A percentile compares a stretch with the other conserved stretches of the same genome.
These are phyloP conservation scores for Ctenodactylus gundi DNA, from an alignment of 2,113 vertebrate genomes.

Conservation along the genomic window DNA sequence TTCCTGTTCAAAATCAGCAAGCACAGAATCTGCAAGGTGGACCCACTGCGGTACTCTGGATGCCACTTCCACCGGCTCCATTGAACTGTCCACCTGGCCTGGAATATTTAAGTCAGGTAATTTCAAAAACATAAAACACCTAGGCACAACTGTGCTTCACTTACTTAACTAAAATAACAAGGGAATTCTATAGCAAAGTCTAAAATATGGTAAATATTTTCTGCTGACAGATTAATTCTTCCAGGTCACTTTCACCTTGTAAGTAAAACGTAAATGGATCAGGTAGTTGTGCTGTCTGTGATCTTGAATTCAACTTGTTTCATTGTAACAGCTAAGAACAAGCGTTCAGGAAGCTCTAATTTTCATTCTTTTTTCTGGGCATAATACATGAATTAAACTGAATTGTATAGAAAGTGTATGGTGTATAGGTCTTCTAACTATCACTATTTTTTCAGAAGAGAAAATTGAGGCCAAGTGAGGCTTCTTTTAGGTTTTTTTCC, in stretches of 20 bases:
- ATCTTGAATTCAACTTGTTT: not conserved
- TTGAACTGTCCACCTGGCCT: slow-evolving; percentile 82
- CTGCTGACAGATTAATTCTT: not conserved
- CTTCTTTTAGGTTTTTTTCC: too few species aligned
- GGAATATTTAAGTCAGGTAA: slow-evolving; percentile 85
- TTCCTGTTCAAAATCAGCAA: slow-evolving; percentile 71
- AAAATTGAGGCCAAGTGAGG: not conserved
- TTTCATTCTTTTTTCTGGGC: not conserved
- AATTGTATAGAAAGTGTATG: too few species aligned
- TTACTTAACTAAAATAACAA: not conserved
- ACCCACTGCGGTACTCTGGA: slow-evolving; percentile 53
- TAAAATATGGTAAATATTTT: not conserved
- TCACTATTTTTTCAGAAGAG: not conserved
- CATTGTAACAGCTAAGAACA: not conserved
- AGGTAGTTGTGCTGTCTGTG: not conserved
- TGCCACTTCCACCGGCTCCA: slow-evolving; percentile 72
- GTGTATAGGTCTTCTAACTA: too few species aligned
- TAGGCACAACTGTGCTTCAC: not conserved
- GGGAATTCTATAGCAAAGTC: not conserved
- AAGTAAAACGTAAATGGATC: slow-evolving; percentile 4
- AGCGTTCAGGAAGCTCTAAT: not conserved
- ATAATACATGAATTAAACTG: too few species aligned
- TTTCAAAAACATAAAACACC: not conserved
- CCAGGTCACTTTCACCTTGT: not conserved
- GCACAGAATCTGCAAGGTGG: not conserved